Evolutionary conservation across 2,888 invertebrate genomes (phyloP).

Genomic region (Eristalis tenax): DNA sequence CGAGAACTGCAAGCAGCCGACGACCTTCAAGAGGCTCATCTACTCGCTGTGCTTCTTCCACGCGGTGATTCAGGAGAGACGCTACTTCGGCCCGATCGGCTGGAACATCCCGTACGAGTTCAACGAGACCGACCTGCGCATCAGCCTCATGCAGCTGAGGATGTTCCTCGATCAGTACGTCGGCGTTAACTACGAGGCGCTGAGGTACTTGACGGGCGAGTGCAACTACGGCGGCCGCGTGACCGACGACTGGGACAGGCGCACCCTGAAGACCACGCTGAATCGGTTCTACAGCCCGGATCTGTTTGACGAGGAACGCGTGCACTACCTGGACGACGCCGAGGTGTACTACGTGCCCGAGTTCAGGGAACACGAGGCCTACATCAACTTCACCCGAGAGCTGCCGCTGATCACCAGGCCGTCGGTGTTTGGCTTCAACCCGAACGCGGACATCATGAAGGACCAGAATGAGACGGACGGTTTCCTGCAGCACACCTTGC

Average conservation of each 20-base stretch:
- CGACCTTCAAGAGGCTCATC: conserved; percentile 91
- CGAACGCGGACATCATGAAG: conserved; percentile 95
- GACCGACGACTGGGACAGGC: conserved; percentile 97
- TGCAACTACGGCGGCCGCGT: conserved; percentile 98
- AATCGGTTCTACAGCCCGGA: conserved; percentile 89
- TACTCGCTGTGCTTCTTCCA: conserved; percentile 97
- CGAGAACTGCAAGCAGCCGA: conserved; percentile 89
- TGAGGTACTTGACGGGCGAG: conserved; percentile 95
- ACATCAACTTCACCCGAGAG: conserved; percentile 85
- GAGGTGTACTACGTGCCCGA: conserved; percentile 88
- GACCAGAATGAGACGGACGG: conserved; percentile 93
- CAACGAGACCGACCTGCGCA: conserved; percentile 95
- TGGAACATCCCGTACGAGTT: conserved; percentile 98
- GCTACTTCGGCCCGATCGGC: conserved; percentile 95
- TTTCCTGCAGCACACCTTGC: conserved; percentile 87
- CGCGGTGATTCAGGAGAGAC: conserved; percentile 93
- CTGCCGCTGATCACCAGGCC: conserved; percentile 91
- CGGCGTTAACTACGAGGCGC: conserved; percentile 91
- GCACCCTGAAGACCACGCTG: conserved; percentile 91
- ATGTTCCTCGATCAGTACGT: conserved; percentile 92
- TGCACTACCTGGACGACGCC: conserved; percentile 86
- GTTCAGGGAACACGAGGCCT: conserved; percentile 87
- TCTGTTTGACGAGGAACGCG: conserved; percentile 84
- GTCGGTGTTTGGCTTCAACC: conserved; percentile 94
- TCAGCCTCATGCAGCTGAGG: conserved; percentile 93